These are phyloP conservation scores for Sebastes oblongus DNA, from an alignment of 2,797 vertebrate genomes.

Conservation along the genomic window DNA sequence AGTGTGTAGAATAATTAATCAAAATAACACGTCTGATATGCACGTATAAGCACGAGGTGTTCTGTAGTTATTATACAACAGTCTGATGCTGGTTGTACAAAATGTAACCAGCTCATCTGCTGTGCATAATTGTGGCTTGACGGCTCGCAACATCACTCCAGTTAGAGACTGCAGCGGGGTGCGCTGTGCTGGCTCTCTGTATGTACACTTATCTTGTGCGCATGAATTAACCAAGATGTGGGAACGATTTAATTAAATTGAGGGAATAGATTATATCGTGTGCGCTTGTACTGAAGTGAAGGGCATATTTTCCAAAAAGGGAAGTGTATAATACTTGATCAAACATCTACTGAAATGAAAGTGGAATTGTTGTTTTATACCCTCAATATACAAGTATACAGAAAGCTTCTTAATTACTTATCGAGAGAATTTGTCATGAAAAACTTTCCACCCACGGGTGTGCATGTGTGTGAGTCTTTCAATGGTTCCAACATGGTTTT, in stretches of 20 bases:
- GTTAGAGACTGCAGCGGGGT: background rate
- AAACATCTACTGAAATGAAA: background rate
- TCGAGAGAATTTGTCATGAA: background rate
- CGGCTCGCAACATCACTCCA: background rate
- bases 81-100: background rate
- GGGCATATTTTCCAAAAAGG: background rate
- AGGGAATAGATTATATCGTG: background rate
- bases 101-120: background rate
- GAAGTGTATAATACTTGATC: background rate
- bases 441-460: no score
- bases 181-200: background rate
- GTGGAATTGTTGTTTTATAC: background rate
- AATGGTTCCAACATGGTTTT: background rate
- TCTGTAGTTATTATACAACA: background rate
- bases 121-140: background rate
- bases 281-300: background rate
- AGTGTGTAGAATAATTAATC: background rate
- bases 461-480: background rate
- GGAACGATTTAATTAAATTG: background rate
- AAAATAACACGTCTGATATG: background rate
- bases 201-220: background rate
- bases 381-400: background rate
- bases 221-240: background rate
- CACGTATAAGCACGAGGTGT: background rate
- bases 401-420: background rate